Conservation (phyloP, 2,797 vertebrate species). For the Schizopygopsis malacanthus region DNA sequence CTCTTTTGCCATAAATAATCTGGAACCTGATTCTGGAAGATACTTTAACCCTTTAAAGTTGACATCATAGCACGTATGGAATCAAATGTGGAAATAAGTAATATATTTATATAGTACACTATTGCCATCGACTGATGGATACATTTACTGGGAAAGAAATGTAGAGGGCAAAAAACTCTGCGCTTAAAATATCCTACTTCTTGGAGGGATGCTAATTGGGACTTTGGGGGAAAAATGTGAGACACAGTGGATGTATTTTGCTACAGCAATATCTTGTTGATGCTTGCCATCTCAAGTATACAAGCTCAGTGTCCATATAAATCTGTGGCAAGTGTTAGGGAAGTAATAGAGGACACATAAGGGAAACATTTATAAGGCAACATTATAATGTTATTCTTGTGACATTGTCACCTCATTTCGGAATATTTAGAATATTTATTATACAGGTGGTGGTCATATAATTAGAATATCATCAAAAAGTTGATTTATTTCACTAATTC, state of each 20-base stretch:
- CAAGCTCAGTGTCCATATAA: neutral
- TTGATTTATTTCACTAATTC: no score
- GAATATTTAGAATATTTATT: neutral
- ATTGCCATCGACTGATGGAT: conserved; percentile 9
- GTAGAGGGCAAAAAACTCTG: neutral
- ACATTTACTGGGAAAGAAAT: neutral
- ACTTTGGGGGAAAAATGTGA: neutral
- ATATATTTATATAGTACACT: neutral
- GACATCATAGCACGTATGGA: neutral
- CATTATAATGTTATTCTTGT: neutral
- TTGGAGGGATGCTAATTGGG: conserved; percentile 1
- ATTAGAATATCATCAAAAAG: no score
- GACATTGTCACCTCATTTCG: neutral
- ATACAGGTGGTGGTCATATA: neutral
- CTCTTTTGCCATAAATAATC: neutral
- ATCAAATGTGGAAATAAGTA: neutral
- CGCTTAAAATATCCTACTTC: neutral
- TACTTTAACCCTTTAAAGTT: neutral
- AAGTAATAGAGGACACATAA: neutral
- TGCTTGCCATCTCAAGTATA: neutral
- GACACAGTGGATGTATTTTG: conserved; percentile 10
- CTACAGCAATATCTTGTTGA: neutral
- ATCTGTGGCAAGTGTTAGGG: neutral
- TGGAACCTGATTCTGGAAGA: conserved; percentile 5
- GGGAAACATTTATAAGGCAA: neutral